These are phyloP conservation scores for Poecilobothrus nobilitatus DNA, from an alignment of 2,888 invertebrate genomes.

Conservation along the genomic window DNA sequence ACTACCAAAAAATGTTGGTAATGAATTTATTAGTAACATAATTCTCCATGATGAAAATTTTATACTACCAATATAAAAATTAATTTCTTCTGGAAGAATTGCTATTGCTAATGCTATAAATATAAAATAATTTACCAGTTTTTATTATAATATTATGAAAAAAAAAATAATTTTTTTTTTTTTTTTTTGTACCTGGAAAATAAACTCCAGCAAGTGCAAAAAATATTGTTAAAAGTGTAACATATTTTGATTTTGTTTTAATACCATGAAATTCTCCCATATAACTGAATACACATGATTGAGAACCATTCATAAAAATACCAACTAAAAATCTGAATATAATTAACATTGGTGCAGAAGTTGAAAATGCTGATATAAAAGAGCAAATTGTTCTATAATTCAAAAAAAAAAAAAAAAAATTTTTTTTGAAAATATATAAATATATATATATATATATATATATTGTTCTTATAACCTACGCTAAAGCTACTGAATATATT, in stretches of 20 bases:
- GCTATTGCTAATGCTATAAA: conserved; percentile 55
- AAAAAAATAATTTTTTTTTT: neutral
- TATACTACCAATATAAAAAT: conserved; percentile 46
- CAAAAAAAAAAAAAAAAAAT: neutral
- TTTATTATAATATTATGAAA: neutral
- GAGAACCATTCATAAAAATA: conserved; percentile 43
- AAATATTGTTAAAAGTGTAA: conserved; percentile 47
- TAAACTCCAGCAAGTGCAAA: conserved; percentile 47
- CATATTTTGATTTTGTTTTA: conserved; percentile 43
- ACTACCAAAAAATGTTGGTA: conserved; percentile 57
- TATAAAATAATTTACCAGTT: neutral
- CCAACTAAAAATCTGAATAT: conserved; percentile 57
- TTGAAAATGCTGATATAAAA: conserved; percentile 52
- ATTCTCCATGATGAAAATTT: conserved; percentile 55
- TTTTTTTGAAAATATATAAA: no score
- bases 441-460: no score
- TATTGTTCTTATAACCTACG: no score
- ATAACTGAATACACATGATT: conserved; percentile 48
- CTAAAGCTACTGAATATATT: conserved; percentile 41
- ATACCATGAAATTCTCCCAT: conserved; percentile 48
- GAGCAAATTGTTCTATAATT: conserved; percentile 37
- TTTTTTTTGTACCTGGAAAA: conserved; percentile 37
- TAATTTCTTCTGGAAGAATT: conserved; percentile 51
- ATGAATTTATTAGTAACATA: conserved; percentile 46
- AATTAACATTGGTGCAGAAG: conserved; percentile 51